Conservation (phyloP, 2,888 invertebrate genomes). For the Ichneumoninae sp. region DNA sequence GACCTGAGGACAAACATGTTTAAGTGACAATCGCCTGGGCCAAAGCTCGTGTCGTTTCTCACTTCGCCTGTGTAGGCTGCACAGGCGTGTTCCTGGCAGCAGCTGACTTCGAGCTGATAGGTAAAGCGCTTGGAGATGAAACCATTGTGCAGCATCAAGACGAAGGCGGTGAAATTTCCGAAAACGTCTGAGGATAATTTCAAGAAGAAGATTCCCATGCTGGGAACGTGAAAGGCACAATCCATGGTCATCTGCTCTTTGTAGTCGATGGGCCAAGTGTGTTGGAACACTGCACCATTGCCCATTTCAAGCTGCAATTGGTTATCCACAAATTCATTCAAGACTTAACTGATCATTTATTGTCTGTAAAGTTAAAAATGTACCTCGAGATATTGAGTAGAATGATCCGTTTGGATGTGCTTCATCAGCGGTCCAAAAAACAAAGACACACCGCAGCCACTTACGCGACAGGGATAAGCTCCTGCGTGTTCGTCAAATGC, state of each 20-base stretch:
- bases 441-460: conserved; percentile 82
- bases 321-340: not conserved
- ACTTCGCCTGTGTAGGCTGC: conserved; percentile 41
- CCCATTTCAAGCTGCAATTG: conserved; percentile 35
- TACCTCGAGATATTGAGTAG: conserved; percentile 85
- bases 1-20: conserved; percentile 50
- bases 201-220: conserved; percentile 77
- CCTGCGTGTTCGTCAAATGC: conserved; percentile 73
- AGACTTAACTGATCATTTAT: not conserved
- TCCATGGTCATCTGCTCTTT: conserved; percentile 61
- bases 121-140: conserved; percentile 67
- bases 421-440: conserved; percentile 85
- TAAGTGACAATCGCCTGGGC: not conserved
- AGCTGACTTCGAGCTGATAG: conserved; percentile 69
- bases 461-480: conserved; percentile 85
- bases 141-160: conserved; percentile 72
- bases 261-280: conserved; percentile 68
- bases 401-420: conserved; percentile 85
- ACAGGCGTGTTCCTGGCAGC: conserved; percentile 9
- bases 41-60: not conserved
- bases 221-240: conserved; percentile 70
- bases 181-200: conserved; percentile 66
- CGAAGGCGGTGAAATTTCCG: conserved; percentile 67
- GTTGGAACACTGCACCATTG: conserved; percentile 39
- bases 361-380: conserved; percentile 29